phyloP scores from a whole-genome alignment of 1,140 invertebrate genomes.

The Galleria mellonella region DNA sequence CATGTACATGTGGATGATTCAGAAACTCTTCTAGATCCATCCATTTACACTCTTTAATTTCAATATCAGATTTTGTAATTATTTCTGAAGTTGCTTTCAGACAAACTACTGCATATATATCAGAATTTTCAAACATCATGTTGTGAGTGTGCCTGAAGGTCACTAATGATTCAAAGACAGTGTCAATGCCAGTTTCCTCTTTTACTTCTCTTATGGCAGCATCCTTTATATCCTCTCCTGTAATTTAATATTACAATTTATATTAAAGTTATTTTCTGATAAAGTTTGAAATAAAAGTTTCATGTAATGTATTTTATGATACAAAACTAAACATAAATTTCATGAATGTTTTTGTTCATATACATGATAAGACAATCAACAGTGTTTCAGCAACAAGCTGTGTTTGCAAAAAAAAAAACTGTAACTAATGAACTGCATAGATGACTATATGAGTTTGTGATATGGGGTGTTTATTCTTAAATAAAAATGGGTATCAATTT shows the following conservation, averaged over 20 bases:
- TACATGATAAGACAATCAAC: not conserved
- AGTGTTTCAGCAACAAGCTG: too few species aligned
- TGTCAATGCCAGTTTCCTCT: constrained; percentile 91
- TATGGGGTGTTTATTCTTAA: too few species aligned
- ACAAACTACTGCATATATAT: constrained; percentile 87
- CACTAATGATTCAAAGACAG: constrained; percentile 85
- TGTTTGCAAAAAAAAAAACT: too few species aligned
- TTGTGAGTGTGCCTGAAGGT: constrained; percentile 84
- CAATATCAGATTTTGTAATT: constrained; percentile 82
- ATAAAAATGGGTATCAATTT: too few species aligned
- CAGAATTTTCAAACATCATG: constrained; percentile 85
- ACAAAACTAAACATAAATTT: too few species aligned
- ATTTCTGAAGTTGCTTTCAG: constrained; percentile 79
- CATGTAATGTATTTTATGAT: too few species aligned
- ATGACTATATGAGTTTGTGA: too few species aligned
- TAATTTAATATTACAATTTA: constrained; percentile 15
- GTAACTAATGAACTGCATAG: too few species aligned
- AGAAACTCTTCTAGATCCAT: constrained; percentile 88
- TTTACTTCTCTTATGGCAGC: constrained; percentile 89
- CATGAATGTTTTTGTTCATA: not conserved
- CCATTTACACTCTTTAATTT: constrained; percentile 88
- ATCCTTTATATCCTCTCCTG: constrained; percentile 86
- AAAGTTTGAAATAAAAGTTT: not conserved
- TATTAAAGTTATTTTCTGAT: not conserved
- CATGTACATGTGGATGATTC: constrained; percentile 82